Base-by-base conservation (phyloP, 2,797 vertebrate species). In the Prunella strophiata region DNA sequence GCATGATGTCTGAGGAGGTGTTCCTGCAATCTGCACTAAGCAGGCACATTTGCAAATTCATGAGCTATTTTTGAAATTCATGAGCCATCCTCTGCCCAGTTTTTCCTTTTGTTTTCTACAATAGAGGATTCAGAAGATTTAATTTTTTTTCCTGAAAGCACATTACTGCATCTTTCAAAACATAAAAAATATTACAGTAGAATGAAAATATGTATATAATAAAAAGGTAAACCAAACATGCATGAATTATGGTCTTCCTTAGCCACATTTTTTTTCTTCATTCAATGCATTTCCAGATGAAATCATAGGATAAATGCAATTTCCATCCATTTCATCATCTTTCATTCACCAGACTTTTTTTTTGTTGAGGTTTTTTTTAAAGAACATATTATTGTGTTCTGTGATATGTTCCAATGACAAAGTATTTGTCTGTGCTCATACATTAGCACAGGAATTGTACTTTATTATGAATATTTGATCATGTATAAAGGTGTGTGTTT, bases 21-120 rank as follows among this genome's bases (percentile, higher is more conserved):
- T 85, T 93, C 89, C 88, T 90, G 66, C 95, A 97, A 95, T 97
- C 96, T 97, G 84, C 36, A 2, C 76, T 80, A 85, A 91, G 84
- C 94, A 97, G 96, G 59, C 90, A 74, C 61, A 93, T 95, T 96
- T 96, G 95, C 94, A 98, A 97, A 97, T 98, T 96, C 95, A 97
- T 96, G 94, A 98, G 92, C 72, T 94, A 38, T 68, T 93, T 95
- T 96, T 96, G 91, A 97, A 97, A 97, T 97, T 94, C 95, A 97
- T 92, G 93, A 98, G 57, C 89, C 88, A 71, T 30, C 48, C 48
- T 75, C 82, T 90, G 58, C 79, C 71, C 76, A 68, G 73, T 58
- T 85, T 91, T 94, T 81, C 52, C 51, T 80, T 95, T 93, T 94
- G 77, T 85, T 96, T 96, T 91, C 73, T 89, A 50, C 81, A 94